Base-by-base conservation (phyloP, 2,113 vertebrate genomes). In the Forbesichthys papilliferus region DNA sequence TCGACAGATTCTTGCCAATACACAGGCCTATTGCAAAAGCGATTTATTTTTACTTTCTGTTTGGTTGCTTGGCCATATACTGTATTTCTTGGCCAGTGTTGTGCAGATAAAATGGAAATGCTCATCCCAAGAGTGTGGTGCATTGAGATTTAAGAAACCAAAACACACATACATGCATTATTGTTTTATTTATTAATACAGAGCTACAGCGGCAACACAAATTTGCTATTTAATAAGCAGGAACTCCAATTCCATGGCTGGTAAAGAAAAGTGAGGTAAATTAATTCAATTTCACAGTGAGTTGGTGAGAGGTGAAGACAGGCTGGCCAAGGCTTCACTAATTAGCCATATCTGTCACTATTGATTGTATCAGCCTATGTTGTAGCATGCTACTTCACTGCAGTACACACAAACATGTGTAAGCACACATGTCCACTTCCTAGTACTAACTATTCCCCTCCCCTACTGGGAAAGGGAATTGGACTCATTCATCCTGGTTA, bases 261-360 rank as follows among this genome's bases (percentile, higher is more conserved):
- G 69, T 77, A 63, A 42, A 77, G 70, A 82, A 78, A 64, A 63
- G 68, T 54, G 7, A 75, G 66, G 71, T 83, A 84, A 88, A 92
- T 92, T 88, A 91, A 91, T 88, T 82, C 87, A 90, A 88, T 92
- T 91, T 86, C 77, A 76, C 82, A 74, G 75, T 47, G 5, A 69
- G 77, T 72, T 75, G 74, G 67, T 87, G 88, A 91, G 81, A 87
- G 84, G 83, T 78, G 78, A 87, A 83, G 87, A 89, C 83, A 87
- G 87, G 74, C 33, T 9, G 77, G 67, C 80, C 71, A 72, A 73
- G 42, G 86, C 83, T 82, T 72, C 78, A 58, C 75, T 81, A 90
- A 89, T 88, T 88, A 86, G 75, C 71, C 55, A 61, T 73, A 78
- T 86, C 76, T 91, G 89, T 90, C 91, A 89, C 67, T 63, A 87